Evolutionary conservation across 2,113 vertebrate genomes (phyloP).

Genomic region (Rhadina sibilatrix): DNA sequence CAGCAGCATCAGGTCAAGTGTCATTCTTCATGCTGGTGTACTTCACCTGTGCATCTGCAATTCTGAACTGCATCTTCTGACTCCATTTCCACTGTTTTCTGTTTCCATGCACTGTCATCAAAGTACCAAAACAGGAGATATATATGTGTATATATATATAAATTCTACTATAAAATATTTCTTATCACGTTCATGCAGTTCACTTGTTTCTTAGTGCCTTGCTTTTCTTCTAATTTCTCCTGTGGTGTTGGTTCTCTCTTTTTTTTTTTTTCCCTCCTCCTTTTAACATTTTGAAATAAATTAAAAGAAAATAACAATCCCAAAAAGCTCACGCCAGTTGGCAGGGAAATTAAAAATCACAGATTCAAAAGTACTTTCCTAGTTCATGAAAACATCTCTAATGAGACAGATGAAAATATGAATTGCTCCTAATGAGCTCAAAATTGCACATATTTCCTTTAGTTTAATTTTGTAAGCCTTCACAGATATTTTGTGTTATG

Average conservation of each 20-base stretch:
- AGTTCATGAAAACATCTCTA: conserved; percentile 76
- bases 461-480: conserved; percentile 79
- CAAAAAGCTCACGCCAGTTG: conserved; percentile 55
- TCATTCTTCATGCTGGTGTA: not conserved
- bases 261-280: not conserved
- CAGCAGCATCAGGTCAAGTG: not conserved
- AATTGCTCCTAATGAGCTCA: conserved; percentile 79
- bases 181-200: not conserved
- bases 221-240: conserved; percentile 29
- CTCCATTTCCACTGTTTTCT: not conserved
- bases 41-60: not conserved
- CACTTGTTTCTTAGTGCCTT: not conserved
- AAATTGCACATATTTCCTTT: conserved; percentile 72
- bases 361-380: conserved; percentile 72
- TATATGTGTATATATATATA: not conserved
- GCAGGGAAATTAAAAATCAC: conserved; percentile 64
- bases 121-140: not conserved
- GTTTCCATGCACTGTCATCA: not conserved
- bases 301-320: conserved; percentile 63
- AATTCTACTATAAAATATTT: not conserved
- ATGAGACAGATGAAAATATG: conserved; percentile 80
- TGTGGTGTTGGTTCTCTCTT: not conserved
- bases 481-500: conserved; percentile 78
- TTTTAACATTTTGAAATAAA: conserved; percentile 67
- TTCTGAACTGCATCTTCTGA: not conserved